Conservation (phyloP, 2,888 invertebrate species). For the Phorcus lineatus region DNA sequence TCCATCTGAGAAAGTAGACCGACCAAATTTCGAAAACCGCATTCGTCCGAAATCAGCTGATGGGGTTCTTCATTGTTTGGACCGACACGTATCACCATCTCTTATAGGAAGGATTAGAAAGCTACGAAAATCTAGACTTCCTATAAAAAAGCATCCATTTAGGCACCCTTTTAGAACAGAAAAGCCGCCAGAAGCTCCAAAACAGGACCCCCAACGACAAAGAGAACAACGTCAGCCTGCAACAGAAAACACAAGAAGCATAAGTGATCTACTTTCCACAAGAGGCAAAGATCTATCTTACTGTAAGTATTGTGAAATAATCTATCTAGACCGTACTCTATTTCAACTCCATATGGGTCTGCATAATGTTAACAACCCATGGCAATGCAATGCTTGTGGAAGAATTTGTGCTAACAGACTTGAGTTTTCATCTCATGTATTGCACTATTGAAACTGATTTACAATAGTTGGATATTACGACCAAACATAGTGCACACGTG, state of each 20-base stretch:
- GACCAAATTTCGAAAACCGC: neutral
- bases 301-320: conserved; percentile 86
- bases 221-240: neutral
- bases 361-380: conserved; percentile 97
- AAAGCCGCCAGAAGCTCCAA: neutral
- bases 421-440: conserved; percentile 86
- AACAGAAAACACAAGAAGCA: neutral
- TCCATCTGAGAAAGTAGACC: neutral
- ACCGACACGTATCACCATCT: neutral
- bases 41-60: conserved; percentile 1
- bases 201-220: neutral
- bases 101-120: conserved; percentile 10
- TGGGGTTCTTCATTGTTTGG: neutral
- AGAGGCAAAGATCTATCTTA: conserved; percentile 32
- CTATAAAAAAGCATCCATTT: conserved; percentile 9
- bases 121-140: conserved; percentile 11
- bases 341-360: conserved; percentile 98
- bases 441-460: conserved; percentile 58
- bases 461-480: neutral
- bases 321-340: conserved; percentile 95
- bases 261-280: conserved; percentile 24
- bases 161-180: neutral
- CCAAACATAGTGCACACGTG: neutral
- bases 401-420: conserved; percentile 95
- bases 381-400: conserved; percentile 98